Conservation (phyloP, 1,140 invertebrate genomes). For the Caenorhabditis briggsae region DNA sequence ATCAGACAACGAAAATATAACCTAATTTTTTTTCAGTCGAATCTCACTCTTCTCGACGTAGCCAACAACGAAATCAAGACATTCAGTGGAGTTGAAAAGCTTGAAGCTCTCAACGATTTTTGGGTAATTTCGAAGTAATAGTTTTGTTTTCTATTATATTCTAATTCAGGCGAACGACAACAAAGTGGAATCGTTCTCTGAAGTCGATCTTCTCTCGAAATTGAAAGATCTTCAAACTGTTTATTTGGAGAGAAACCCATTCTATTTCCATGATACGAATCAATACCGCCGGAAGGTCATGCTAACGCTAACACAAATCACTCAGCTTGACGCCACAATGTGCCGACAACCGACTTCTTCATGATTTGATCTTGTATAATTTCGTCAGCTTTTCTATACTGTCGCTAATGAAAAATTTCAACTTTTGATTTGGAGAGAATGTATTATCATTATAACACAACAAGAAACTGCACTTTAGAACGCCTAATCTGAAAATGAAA, state of each 20-base stretch:
- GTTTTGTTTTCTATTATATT: conserved; percentile 57
- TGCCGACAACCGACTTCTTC: not conserved
- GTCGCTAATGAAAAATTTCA: too few relatives aligned
- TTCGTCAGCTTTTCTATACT: not conserved
- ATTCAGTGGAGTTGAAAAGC: conserved; percentile 83
- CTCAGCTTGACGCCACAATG: conserved; percentile 89
- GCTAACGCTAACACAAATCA: conserved; percentile 86
- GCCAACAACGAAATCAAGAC: conserved; percentile 88
- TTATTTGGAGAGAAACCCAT: conserved; percentile 93
- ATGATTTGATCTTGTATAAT: not conserved
- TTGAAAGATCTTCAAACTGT: conserved; percentile 88
- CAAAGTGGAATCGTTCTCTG: conserved; percentile 87
- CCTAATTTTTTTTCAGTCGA: conserved; percentile 80
- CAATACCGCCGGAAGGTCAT: conserved; percentile 93
- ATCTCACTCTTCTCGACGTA: conserved; percentile 85
- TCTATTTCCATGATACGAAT: conserved; percentile 84
- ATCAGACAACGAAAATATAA: not conserved
- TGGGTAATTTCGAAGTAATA: conserved; percentile 84
- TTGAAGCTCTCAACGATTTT: conserved; percentile 85
- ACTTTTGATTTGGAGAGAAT: too few relatives aligned
- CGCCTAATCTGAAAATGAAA: too few relatives aligned
- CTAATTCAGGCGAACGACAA: conserved; percentile 91
- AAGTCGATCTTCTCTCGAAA: conserved; percentile 84
- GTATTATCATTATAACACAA: too few relatives aligned
- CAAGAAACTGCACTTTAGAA: too few relatives aligned